These are phyloP conservation scores for Leptopilina syphax DNA, from an alignment of 2,888 invertebrate genomes.

Conservation along the genomic window DNA sequence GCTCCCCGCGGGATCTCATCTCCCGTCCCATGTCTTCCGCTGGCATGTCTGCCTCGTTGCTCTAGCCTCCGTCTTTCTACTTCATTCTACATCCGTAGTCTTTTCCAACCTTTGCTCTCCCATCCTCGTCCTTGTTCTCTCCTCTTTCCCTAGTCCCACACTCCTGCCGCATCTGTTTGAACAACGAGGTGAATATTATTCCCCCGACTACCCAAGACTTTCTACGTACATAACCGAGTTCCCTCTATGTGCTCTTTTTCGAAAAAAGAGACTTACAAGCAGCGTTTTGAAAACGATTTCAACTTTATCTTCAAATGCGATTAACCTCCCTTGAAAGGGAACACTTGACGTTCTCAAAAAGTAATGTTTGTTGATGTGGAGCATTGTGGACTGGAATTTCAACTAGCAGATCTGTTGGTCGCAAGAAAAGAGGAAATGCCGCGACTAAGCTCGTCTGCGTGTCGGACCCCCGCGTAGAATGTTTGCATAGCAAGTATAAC, in stretches of 20 bases:
- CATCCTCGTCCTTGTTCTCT: conserved; percentile 40
- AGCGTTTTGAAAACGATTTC: conserved; percentile 4
- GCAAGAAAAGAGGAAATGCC: too few species aligned
- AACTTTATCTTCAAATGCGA: conserved; percentile 15
- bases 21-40: conserved; percentile 33
- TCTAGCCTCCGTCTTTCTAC: conserved; percentile 22
- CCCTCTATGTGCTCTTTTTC: conserved; percentile 16
- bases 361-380: too few species aligned
- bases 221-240: conserved; percentile 22
- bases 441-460: too few species aligned
- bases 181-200: conserved; percentile 62
- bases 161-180: conserved; percentile 55
- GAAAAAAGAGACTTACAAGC: conserved; percentile 1
- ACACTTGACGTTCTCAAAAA: background rate
- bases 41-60: conserved; percentile 23
- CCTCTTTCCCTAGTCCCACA: conserved; percentile 28
- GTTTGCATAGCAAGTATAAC: too few species aligned
- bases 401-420: too few species aligned
- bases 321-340: background rate
- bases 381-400: too few species aligned
- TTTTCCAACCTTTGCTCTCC: conserved; percentile 34
- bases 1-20: background rate
- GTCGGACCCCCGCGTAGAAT: too few species aligned
- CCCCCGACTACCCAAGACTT: conserved; percentile 47
- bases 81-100: conserved; percentile 19